phyloP scores from a whole-genome alignment of 2,113 vertebrate species.

The Maccullochella peelii region DNA sequence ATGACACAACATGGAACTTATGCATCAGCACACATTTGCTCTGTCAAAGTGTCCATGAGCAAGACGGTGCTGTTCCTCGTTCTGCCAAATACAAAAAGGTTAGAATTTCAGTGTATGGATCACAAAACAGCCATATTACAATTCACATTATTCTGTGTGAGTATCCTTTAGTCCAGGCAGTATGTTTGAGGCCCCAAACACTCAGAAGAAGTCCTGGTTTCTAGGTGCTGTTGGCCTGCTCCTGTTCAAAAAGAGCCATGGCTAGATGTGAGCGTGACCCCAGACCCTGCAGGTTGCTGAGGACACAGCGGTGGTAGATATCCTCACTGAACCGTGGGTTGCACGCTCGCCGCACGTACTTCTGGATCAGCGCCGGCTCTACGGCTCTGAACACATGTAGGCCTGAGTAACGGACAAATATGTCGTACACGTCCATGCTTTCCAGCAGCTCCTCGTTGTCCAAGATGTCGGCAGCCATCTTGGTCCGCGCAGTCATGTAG shows the following conservation, averaged over 20 bases:
- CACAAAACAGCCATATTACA: neutral
- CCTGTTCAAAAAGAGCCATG: conserved; percentile 94
- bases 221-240: conserved; percentile 96
- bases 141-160: conserved; percentile 33
- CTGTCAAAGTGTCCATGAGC: neutral
- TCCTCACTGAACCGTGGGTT: conserved; percentile 94
- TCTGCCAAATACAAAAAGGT: neutral
- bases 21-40: neutral
- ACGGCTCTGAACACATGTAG: conserved; percentile 95
- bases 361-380: conserved; percentile 95
- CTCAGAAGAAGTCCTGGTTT: neutral
- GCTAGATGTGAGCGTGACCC: conserved; percentile 93
- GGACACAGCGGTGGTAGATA: conserved; percentile 94
- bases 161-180: conserved; percentile 5
- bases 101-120: conserved; percentile 19
- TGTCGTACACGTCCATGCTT: conserved; percentile 94
- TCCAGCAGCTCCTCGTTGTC: conserved; percentile 94
- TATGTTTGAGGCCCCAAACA: neutral
- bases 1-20: neutral
- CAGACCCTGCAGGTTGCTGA: conserved; percentile 94
- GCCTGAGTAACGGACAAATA: conserved; percentile 94
- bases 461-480: conserved; percentile 90
- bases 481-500: conserved; percentile 93
- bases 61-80: neutral
- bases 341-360: conserved; percentile 88